These are phyloP conservation scores for Catamblyrhynchus diadema DNA, from an alignment of 2,797 vertebrate species.

Conservation along the genomic window DNA sequence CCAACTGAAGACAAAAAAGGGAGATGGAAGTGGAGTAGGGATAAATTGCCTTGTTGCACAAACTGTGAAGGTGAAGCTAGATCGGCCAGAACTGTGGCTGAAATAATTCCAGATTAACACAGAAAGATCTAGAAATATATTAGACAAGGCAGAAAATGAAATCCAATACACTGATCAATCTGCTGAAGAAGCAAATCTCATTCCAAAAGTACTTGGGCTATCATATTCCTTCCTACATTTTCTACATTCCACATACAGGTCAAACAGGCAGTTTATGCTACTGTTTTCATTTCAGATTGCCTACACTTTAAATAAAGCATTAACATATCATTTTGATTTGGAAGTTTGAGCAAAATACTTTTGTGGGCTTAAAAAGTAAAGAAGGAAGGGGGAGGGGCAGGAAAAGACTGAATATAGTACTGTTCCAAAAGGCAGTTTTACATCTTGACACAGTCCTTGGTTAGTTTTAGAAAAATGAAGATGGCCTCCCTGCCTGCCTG, in stretches of 20 bases:
- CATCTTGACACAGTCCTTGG: not conserved
- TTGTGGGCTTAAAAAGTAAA: not conserved
- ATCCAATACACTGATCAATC: not conserved
- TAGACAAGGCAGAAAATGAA: not conserved
- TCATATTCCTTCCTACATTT: not conserved
- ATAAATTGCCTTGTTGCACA: not conserved
- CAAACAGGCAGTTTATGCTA: not conserved
- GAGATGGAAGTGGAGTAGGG: rapidly evolving
- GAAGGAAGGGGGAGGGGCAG: rapidly evolving
- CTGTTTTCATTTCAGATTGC: not conserved
- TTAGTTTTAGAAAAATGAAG: not conserved
- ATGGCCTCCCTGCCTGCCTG: not conserved
- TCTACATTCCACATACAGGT: not conserved
- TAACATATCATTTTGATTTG: not conserved
- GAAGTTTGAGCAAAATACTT: not conserved
- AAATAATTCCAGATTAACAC: not conserved
- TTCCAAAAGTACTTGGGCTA: not conserved
- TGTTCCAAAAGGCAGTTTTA: not conserved
- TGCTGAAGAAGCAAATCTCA: not conserved
- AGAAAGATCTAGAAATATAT: not conserved
- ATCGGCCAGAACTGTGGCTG: not conserved
- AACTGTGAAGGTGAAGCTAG: not conserved
- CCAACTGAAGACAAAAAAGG: not conserved
- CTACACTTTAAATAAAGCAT: not conserved
- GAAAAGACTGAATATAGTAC: not conserved